Evolutionary conservation across 1,140 invertebrate genomes (phyloP).

Genomic region (Cyphomyrmex costatus): DNA sequence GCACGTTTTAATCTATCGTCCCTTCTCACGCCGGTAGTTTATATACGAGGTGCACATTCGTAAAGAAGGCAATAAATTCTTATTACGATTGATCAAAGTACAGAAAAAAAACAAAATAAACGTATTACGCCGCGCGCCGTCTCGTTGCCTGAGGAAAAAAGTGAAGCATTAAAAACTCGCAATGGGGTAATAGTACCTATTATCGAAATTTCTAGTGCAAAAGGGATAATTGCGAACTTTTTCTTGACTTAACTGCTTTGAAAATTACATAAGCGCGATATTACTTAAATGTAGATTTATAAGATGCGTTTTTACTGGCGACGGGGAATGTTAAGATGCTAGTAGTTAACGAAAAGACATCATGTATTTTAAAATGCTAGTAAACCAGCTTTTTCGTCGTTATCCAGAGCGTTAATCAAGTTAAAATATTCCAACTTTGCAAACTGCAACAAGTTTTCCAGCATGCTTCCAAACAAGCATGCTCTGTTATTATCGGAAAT

Average conservation of each 20-base stretch:
- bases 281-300: not conserved
- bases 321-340: not conserved
- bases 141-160: constrained; percentile 29
- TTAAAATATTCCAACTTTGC: constrained; percentile 28
- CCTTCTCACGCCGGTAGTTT: constrained; percentile 19
- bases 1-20: constrained; percentile 66
- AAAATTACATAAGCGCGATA: constrained; percentile 13
- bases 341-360: constrained; percentile 23
- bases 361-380: constrained; percentile 43
- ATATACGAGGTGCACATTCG: constrained; percentile 28
- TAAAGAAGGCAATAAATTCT: constrained; percentile 59
- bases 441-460: constrained; percentile 1
- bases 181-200: constrained; percentile 7
- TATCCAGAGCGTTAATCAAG: constrained; percentile 13
- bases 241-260: not conserved
- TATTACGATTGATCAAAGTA: constrained; percentile 55
- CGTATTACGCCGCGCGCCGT: not conserved
- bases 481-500: constrained; percentile 15
- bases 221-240: not conserved
- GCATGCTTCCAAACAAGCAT: constrained; percentile 5
- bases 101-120: constrained; percentile 8
- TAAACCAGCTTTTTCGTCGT: not conserved
- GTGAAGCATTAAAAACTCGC: not conserved
- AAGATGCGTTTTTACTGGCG: not conserved
- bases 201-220: not conserved